Evolutionary conservation across 2,888 invertebrate species (phyloP).

Genomic region (Tridacna crocea): DNA sequence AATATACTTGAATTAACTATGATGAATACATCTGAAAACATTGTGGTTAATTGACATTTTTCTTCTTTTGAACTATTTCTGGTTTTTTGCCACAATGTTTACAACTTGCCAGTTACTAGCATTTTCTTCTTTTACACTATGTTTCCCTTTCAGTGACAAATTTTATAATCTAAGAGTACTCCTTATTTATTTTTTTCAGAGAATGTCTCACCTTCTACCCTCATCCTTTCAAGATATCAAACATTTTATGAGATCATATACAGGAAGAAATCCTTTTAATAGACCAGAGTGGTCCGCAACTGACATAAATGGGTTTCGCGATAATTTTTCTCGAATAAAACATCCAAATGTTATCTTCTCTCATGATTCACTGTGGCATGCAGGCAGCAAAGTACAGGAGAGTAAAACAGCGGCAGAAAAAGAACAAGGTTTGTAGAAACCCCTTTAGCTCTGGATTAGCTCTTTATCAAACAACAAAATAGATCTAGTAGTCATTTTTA

Average conservation of each 20-base stretch:
- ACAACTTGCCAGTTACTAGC: too few species aligned
- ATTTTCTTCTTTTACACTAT: too few species aligned
- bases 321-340: slow-evolving; percentile 62
- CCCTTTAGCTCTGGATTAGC: background rate
- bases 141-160: too few species aligned
- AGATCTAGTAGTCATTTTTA: too few species aligned
- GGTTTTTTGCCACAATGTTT: too few species aligned
- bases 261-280: slow-evolving; percentile 19
- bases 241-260: slow-evolving; percentile 50
- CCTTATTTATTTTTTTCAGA: slow-evolving; percentile 52
- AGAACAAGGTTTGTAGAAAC: background rate
- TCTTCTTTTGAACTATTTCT: too few species aligned
- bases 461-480: background rate
- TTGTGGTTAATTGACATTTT: too few species aligned
- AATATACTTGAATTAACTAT: too few species aligned
- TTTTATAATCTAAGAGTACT: too few species aligned
- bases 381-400: background rate
- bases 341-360: slow-evolving; percentile 64
- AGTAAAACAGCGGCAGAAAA: too few species aligned
- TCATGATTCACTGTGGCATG: slow-evolving; percentile 68
- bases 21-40: too few species aligned
- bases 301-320: slow-evolving; percentile 62
- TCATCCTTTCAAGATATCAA: slow-evolving; percentile 64
- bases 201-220: slow-evolving; percentile 64
- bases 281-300: background rate